phyloP scores from a whole-genome alignment of 2,113 vertebrate genomes.

The Vombatus ursinus region DNA sequence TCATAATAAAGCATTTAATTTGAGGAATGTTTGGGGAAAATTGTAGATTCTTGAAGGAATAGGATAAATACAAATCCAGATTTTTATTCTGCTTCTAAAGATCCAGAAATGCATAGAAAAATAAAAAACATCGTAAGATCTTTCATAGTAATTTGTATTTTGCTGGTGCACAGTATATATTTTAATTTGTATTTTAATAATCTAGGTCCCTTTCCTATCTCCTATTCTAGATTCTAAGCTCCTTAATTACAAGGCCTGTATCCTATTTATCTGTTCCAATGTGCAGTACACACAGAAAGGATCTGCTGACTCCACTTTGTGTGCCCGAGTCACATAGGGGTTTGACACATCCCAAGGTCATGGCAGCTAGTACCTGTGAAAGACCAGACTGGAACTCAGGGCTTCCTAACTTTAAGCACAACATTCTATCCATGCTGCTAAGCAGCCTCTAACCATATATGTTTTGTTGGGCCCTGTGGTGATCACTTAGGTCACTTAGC shows the following conservation, averaged over 20 bases:
- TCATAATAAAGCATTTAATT: constrained; percentile 25
- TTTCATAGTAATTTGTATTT: background rate
- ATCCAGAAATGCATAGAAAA: background rate
- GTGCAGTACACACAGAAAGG: background rate
- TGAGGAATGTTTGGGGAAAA: background rate
- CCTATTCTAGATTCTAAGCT: background rate
- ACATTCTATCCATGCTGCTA: background rate
- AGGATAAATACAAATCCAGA: background rate
- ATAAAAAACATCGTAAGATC: background rate
- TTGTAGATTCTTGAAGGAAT: background rate
- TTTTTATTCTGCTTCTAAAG: background rate
- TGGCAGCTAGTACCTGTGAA: background rate
- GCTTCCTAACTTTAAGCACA: background rate
- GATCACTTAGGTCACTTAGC: background rate
- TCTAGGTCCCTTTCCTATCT: background rate
- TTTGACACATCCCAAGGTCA: background rate
- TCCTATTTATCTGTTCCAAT: background rate
- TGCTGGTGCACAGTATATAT: background rate
- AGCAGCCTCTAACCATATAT: background rate
- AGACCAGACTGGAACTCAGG: background rate
- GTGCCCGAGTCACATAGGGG: background rate
- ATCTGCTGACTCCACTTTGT: background rate
- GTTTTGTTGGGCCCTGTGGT: background rate
- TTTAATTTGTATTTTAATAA: background rate
- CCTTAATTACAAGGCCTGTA: background rate